Conservation (phyloP, 2,113 vertebrate species). For the Arvicanthis niloticus region DNA sequence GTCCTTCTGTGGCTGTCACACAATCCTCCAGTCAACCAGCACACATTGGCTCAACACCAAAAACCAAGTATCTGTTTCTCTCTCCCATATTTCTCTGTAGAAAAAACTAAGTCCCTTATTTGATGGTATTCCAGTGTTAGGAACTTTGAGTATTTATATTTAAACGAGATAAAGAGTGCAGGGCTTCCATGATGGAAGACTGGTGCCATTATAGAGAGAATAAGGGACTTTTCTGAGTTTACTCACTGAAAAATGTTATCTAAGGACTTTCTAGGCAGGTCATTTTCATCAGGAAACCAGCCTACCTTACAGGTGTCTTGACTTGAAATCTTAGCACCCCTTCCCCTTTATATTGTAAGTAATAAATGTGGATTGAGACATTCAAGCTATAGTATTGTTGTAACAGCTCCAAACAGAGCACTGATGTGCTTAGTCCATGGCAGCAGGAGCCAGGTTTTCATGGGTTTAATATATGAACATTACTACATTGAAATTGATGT, state of each 20-base stretch:
- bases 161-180: background rate
- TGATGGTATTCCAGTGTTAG: background rate
- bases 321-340: no score
- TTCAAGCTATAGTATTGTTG: no score
- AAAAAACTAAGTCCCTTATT: background rate
- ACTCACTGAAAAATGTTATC: background rate
- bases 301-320: background rate
- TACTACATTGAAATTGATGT: background rate
- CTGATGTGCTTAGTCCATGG: rapidly evolving
- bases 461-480: background rate
- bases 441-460: background rate
- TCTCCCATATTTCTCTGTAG: background rate
- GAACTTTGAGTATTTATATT: background rate
- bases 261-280: no score
- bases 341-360: no score
- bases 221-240: background rate
- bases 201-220: background rate
- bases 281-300: background rate
- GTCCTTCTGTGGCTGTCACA: background rate
- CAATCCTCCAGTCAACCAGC: no score
- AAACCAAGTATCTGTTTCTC: background rate
- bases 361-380: background rate
- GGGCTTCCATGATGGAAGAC: background rate
- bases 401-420: rapidly evolving
- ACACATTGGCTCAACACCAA: background rate